phyloP scores from a whole-genome alignment of 92 coral and sea anemone genomes.

The Epizoanthus ramosus region DNA sequence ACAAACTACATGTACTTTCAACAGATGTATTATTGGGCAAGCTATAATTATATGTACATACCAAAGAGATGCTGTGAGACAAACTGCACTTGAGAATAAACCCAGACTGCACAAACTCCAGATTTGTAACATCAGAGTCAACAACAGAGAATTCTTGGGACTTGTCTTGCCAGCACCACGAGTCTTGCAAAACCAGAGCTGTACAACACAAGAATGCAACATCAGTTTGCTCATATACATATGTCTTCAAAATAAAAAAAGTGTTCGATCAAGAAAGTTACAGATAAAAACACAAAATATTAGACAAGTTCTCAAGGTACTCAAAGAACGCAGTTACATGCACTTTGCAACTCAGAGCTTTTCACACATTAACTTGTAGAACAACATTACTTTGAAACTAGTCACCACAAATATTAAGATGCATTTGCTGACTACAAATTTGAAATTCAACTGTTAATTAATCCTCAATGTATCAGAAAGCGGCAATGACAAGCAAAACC shows the following conservation, averaged over 20 bases:
- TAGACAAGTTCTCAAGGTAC: no score
- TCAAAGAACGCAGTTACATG: no score
- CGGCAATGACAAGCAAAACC: no score
- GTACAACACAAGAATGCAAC: neutral
- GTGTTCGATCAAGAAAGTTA: no score
- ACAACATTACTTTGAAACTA: no score
- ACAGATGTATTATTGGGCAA: neutral
- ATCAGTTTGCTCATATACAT: neutral
- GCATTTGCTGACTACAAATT: neutral
- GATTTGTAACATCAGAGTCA: slow-evolving; percentile 69
- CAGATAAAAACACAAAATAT: no score
- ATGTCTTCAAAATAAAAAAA: neutral
- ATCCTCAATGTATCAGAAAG: no score
- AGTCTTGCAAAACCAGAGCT: slow-evolving; percentile 87
- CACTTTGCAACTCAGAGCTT: no score
- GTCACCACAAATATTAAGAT: no score
- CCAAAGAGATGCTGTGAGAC: slow-evolving; percentile 93
- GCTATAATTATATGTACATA: slow-evolving; percentile 17
- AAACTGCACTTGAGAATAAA: slow-evolving; percentile 89
- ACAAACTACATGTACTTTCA: no score
- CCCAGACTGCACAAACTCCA: slow-evolving; percentile 89
- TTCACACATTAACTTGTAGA: no score
- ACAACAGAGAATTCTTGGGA: slow-evolving; percentile 73
- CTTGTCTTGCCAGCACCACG: slow-evolving; percentile 98
- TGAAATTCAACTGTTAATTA: no score